Evolutionary conservation across 2,888 invertebrate genomes (phyloP).

Genomic region (Boloria selene): DNA sequence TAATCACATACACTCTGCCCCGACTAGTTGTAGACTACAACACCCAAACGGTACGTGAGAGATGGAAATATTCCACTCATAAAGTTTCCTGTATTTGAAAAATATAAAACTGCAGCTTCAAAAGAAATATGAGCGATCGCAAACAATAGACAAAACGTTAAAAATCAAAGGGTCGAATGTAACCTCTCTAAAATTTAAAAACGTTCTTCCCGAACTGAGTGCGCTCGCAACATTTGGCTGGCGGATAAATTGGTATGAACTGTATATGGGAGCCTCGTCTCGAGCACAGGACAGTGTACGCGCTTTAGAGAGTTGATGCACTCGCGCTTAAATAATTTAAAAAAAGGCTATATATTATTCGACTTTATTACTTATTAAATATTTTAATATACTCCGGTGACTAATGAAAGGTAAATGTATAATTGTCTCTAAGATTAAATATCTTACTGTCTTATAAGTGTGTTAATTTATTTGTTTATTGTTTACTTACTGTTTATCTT

Average conservation of each 20-base stretch:
- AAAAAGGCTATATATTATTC: not conserved
- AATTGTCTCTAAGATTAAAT: too few species aligned
- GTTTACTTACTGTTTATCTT: too few species aligned
- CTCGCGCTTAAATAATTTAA: not conserved
- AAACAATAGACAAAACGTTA: conserved; percentile 14
- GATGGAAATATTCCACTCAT: not conserved
- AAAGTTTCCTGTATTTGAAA: conserved; percentile 3
- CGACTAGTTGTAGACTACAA: not conserved
- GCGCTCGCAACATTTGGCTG: not conserved
- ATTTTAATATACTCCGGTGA: not conserved
- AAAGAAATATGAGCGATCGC: conserved; percentile 11
- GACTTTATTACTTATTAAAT: conserved; percentile 14
- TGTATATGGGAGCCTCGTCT: too few species aligned
- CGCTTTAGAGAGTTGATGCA: conserved; percentile 6
- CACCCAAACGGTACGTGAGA: not conserved
- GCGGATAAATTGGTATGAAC: too few species aligned
- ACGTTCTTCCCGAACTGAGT: not conserved
- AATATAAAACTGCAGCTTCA: conserved; percentile 13
- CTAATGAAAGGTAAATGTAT: not conserved
- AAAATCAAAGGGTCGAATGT: conserved; percentile 3
- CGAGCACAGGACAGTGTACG: too few species aligned
- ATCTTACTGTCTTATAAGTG: too few species aligned
- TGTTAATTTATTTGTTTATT: too few species aligned
- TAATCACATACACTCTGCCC: not conserved
- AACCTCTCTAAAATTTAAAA: conserved; percentile 4